Percentiles rank a stretch among this genome's conserved stretches.
Conservation (phyloP, 2,797 vertebrate genomes). For the Meriones psammophilus region DNA sequence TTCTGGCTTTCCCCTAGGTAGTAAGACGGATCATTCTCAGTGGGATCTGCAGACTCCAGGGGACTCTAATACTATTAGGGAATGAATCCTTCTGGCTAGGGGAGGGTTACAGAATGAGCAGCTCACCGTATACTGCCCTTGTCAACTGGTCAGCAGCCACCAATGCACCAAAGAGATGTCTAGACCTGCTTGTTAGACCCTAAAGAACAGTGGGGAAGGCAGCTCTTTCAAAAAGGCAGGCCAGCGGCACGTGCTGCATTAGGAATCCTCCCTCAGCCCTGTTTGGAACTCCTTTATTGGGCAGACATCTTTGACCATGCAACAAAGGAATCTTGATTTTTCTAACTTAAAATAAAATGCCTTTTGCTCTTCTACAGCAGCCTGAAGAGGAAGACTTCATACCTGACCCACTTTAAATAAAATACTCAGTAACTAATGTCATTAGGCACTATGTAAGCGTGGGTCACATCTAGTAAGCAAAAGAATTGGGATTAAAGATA, state of each 20-base stretch:
- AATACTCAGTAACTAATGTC: not conserved
- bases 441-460: not conserved
- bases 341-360: conserved; percentile 1
- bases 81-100: not conserved
- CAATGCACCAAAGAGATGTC: not conserved
- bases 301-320: conserved; percentile 12
- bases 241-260: not conserved
- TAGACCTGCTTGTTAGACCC: conserved; percentile 36
- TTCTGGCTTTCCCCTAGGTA: not conserved
- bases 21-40: not conserved
- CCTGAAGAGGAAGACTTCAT: too few species aligned
- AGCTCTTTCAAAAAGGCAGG: not conserved
- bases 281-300: not conserved
- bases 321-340: conserved; percentile 57
- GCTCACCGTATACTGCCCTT: not conserved
- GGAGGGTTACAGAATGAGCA: not conserved
- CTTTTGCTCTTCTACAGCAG: not conserved
- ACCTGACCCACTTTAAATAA: not conserved
- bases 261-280: conserved; percentile 16
- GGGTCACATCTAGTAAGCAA: not conserved
- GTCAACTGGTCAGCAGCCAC: conserved; percentile 24
- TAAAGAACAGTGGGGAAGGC: conserved; percentile 53
- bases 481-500: not conserved
- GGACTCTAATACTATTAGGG: not conserved
- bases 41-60: not conserved